Conservation (phyloP, 2,888 invertebrate species). For the Caenorhabditis drosophilae region DNA sequence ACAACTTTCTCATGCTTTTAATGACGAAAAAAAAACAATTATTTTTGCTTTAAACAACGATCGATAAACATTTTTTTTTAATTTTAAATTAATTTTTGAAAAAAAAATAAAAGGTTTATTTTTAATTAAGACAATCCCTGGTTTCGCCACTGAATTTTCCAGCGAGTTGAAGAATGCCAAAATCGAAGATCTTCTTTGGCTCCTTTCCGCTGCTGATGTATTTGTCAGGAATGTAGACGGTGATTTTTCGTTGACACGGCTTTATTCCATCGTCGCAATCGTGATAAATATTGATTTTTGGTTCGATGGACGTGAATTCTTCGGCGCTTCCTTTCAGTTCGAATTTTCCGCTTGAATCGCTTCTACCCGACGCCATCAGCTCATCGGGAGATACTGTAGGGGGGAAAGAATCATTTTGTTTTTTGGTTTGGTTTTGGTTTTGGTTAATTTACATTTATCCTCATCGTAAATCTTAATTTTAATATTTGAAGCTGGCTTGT, state of each 20-base stretch:
- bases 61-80: no score
- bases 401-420: no score
- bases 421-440: no score
- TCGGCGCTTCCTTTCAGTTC: constrained; percentile 41
- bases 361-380: constrained; percentile 41
- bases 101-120: constrained; percentile 9
- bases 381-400: constrained; percentile 47
- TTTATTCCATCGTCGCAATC: constrained; percentile 44
- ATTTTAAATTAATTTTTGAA: no score
- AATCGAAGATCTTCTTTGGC: constrained; percentile 52
- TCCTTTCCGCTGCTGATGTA: constrained; percentile 54
- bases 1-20: no score
- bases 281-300: constrained; percentile 44
- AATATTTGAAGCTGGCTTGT: constrained; percentile 31
- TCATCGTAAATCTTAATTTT: constrained; percentile 40
- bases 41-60: no score
- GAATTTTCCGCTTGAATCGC: constrained; percentile 38
- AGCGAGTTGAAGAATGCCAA: constrained; percentile 50
- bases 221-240: constrained; percentile 54
- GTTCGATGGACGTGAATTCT: constrained; percentile 51
- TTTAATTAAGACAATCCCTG: constrained; percentile 50
- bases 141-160: constrained; percentile 52
- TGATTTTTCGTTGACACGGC: constrained; percentile 62
- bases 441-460: constrained; percentile 35
- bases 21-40: no score